Percentiles rank a stretch among this genome's conserved stretches.
These are phyloP conservation scores for Paragorgia papillata DNA, from an alignment of 92 coral and sea anemone species.

Conservation along the genomic window DNA sequence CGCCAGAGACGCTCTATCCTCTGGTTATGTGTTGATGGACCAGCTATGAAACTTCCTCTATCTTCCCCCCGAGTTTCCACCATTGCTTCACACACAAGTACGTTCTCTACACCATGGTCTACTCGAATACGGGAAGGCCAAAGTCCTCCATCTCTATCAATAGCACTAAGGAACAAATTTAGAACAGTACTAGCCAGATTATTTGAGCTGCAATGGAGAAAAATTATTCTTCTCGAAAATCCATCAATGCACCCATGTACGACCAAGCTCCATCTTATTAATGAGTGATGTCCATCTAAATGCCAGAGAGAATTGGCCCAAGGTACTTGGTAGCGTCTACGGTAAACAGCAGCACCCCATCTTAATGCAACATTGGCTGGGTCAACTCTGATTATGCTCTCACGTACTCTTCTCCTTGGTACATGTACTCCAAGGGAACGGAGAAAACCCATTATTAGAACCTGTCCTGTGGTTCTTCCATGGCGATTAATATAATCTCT, in stretches of 20 bases:
- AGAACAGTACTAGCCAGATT: constrained; percentile 18
- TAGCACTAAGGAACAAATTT: constrained; percentile 18
- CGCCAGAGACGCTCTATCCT: constrained; percentile 48
- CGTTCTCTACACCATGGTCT: constrained; percentile 46
- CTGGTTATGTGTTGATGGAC: constrained; percentile 31
- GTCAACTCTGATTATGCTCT: constrained; percentile 25
- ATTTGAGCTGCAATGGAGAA: constrained; percentile 15
- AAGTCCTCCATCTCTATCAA: background rate
- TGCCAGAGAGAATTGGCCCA: constrained; percentile 43
- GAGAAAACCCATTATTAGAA: constrained; percentile 57
- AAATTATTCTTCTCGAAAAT: constrained; percentile 21
- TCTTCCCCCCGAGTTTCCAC: constrained; percentile 9
- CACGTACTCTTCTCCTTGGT: constrained; percentile 32
- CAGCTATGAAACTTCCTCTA: constrained; percentile 38
- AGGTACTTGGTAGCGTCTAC: constrained; percentile 36
- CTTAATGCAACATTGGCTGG: constrained; percentile 34
- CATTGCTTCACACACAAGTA: constrained; percentile 45
- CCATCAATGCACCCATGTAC: constrained; percentile 16
- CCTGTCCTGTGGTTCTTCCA: constrained; percentile 67
- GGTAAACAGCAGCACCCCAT: constrained; percentile 38
- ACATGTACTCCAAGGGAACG: constrained; percentile 43
- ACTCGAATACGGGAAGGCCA: constrained; percentile 37
- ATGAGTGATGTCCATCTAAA: constrained; percentile 44
- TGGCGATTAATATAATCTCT: constrained; percentile 66
- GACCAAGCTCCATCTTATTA: constrained; percentile 42